These are phyloP conservation scores for Sarcophaga bullata DNA, from an alignment of 1,140 invertebrate species.

Conservation along the genomic window DNA sequence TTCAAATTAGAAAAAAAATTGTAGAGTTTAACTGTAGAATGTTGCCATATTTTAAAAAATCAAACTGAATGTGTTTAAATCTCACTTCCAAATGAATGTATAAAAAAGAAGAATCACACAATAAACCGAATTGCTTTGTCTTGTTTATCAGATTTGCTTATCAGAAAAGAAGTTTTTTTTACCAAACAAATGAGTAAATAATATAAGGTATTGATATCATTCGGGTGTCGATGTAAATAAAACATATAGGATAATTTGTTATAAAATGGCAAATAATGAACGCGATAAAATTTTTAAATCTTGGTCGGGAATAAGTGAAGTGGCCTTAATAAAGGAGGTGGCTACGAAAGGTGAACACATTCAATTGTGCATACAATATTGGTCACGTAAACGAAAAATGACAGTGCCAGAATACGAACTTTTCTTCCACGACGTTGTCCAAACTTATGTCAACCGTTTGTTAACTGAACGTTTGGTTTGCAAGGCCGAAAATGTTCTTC, in stretches of 20 bases:
- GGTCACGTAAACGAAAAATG: slow-evolving; percentile 57
- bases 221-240: no score
- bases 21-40: no score
- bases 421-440: slow-evolving; percentile 61
- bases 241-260: no score
- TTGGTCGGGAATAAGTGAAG: slow-evolving; percentile 59
- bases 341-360: slow-evolving; percentile 64
- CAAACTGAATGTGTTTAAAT: background rate
- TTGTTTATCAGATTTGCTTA: background rate
- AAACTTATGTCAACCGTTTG: slow-evolving; percentile 60
- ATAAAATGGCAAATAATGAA: slow-evolving; percentile 32
- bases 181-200: background rate
- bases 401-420: slow-evolving; percentile 53
- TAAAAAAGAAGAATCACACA: slow-evolving; percentile 4
- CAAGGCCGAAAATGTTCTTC: slow-evolving; percentile 61
- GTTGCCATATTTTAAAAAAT: no score
- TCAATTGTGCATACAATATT: slow-evolving; percentile 58
- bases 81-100: background rate
- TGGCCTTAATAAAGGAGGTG: slow-evolving; percentile 61
- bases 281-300: slow-evolving; percentile 60
- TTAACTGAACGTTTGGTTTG: slow-evolving; percentile 60
- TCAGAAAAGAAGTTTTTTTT: background rate
- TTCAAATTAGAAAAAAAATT: no score
- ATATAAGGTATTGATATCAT: background rate
- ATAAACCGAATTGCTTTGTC: slow-evolving; percentile 3